Evolutionary conservation across 2,888 invertebrate species (phyloP).

Genomic region (Digitonthophagus gazella): DNA sequence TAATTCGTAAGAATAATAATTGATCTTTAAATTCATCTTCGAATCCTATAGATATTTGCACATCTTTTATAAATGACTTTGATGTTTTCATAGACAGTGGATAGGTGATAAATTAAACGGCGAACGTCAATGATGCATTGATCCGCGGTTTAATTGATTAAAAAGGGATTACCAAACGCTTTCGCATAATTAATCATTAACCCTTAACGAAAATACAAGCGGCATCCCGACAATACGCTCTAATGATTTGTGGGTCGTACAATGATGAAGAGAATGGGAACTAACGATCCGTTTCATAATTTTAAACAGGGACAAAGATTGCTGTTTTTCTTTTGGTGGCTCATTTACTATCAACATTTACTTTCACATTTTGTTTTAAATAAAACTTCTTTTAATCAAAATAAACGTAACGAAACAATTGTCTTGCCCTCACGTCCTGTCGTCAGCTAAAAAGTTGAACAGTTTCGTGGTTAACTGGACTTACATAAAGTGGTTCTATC

Average conservation of each 20-base stretch:
- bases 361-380: neutral
- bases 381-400: neutral
- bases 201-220: slow-evolving; percentile 41
- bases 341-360: neutral
- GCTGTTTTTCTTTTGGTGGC: neutral
- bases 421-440: neutral
- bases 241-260: slow-evolving; percentile 49
- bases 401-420: neutral
- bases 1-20: too few relatives aligned
- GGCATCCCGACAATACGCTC: slow-evolving; percentile 42
- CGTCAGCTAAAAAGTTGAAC: neutral
- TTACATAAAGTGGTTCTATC: slow-evolving; percentile 27
- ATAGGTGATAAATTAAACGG: neutral
- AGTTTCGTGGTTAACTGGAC: slow-evolving; percentile 21
- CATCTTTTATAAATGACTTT: neutral
- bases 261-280: slow-evolving; percentile 48
- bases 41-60: too few relatives aligned
- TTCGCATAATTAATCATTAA: slow-evolving; percentile 50
- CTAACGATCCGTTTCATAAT: slow-evolving; percentile 51
- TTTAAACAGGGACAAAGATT: slow-evolving; percentile 26
- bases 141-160: slow-evolving; percentile 46
- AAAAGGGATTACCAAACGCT: slow-evolving; percentile 46
- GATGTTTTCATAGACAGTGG: neutral
- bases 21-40: neutral
- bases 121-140: slow-evolving; percentile 39